Evolutionary conservation across 2,888 invertebrate genomes (phyloP), one percentile per base, ranked within the genome.

Genomic region (Ophion obscuratus): DNA sequence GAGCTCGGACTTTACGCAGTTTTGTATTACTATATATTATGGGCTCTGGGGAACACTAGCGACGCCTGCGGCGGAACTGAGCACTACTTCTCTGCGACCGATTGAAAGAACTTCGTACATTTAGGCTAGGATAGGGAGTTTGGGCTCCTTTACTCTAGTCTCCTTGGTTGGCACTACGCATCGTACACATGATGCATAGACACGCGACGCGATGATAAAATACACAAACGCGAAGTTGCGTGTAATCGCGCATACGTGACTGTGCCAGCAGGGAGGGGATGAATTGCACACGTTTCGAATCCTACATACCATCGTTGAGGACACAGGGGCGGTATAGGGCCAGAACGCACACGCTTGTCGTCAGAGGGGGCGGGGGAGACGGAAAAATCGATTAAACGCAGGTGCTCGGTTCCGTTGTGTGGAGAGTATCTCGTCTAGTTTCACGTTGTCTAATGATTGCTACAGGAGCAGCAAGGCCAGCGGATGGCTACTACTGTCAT

Each of bases 401-500:
- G 91, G 90, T 90, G 87, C 89, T 86, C 84, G 75, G 62, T 62
- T 47, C 62, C 11, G 71, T 71, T 61, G 31, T 47, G 68, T 68
- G 68, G 86, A 79, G 81, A 79, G 87, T 89, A 89, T 87, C 89
- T 89, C 89, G 89, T 85, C 91, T 85, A 89, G 88, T 88, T 90
- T 91, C 90, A 90, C 89, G 89, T 85, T 89, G 90, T 91, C 89
- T 88, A 90, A 90, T 89, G 89, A 92, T 90, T 90, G 85, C 87
- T 88, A 80, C 64, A 86, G 61, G 59, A 67, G 67, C 59, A 74
- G 81, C 59, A 67, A 74, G 83, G 66, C 78, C 87, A 87, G 83
- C 88, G 90, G 90, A 92, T 92, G 93, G 92, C 91, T 91, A 91
- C 81, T 84, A 83, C 91, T 92, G 92, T 93, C 93, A 93, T 93